A percentile compares a stretch with the other conserved stretches of the same genome.
phyloP scores from a whole-genome alignment of 2,113 vertebrate species.

The Solea senegalensis region DNA sequence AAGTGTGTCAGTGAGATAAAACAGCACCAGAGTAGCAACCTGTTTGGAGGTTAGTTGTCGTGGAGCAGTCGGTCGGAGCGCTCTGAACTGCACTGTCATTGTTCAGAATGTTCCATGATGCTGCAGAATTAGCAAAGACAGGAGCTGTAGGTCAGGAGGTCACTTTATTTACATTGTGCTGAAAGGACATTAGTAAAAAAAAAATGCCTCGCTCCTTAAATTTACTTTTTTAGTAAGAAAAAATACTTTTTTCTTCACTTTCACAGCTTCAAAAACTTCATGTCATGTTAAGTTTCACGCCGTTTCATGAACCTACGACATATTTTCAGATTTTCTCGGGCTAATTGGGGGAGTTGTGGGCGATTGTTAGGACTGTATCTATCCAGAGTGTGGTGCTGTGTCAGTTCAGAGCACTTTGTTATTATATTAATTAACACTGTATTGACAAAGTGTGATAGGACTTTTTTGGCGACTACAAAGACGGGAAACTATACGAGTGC shows the following conservation, averaged over 20 bases:
- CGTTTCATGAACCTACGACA: constrained; percentile 62
- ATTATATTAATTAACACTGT: constrained; percentile 77
- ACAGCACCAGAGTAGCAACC: too few relatives aligned
- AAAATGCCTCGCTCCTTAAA: too few relatives aligned
- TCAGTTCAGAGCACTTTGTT: constrained; percentile 60
- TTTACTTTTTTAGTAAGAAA: neutral
- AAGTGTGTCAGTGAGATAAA: too few relatives aligned
- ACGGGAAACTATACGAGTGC: neutral
- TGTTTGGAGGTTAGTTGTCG: too few relatives aligned
- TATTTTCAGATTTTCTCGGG: constrained; percentile 55
- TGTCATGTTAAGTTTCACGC: constrained; percentile 67
- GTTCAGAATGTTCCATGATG: too few relatives aligned
- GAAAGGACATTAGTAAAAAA: too few relatives aligned
- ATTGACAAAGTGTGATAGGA: constrained; percentile 68
- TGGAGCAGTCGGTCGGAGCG: too few relatives aligned
- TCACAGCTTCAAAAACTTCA: constrained; percentile 55
- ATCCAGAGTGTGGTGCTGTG: constrained; percentile 50
- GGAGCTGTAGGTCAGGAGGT: too few relatives aligned
- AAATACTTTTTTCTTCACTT: constrained; percentile 27
- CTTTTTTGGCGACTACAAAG: neutral
- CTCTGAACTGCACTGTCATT: too few relatives aligned
- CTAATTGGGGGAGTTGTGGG: constrained; percentile 63
- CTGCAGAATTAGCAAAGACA: too few relatives aligned
- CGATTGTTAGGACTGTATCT: constrained; percentile 61
- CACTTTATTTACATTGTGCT: too few relatives aligned